Evolutionary conservation across 2,888 invertebrate species (phyloP).

Genomic region (Balanococcus diminutus): DNA sequence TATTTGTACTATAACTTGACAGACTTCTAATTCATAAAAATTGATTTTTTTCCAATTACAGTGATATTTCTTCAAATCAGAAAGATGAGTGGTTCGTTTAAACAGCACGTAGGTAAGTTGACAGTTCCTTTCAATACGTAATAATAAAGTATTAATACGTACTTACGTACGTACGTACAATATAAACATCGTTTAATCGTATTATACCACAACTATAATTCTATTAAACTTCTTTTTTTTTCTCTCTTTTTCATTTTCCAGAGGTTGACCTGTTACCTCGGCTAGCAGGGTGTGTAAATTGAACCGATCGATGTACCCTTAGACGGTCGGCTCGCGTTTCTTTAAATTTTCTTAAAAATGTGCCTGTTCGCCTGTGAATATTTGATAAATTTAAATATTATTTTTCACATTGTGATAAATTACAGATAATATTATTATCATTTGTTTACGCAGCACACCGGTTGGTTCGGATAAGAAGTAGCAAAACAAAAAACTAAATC

Average conservation of each 20-base stretch:
- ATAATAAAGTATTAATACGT: not conserved
- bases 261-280: conserved; percentile 61
- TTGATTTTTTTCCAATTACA: conserved; percentile 60
- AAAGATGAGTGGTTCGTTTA: conserved; percentile 92
- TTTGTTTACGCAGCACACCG: not conserved
- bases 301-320: conserved; percentile 55
- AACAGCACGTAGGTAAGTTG: conserved; percentile 63
- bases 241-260: conserved; percentile 57
- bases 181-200: not conserved
- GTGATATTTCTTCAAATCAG: conserved; percentile 69
- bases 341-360: conserved; percentile 48
- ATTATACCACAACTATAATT: not conserved
- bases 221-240: not conserved
- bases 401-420: conserved; percentile 53
- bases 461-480: not conserved
- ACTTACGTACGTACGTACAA: too few species aligned
- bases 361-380: conserved; percentile 49
- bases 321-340: conserved; percentile 51
- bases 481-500: not conserved
- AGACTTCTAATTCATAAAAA: too few species aligned
- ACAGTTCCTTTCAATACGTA: not conserved
- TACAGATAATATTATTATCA: conserved; percentile 28
- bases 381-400: conserved; percentile 46
- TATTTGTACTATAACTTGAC: too few species aligned
- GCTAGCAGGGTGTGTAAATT: conserved; percentile 61